phyloP scores from a whole-genome alignment of 92 coral and sea anemone genomes.

The Montipora capitata region DNA sequence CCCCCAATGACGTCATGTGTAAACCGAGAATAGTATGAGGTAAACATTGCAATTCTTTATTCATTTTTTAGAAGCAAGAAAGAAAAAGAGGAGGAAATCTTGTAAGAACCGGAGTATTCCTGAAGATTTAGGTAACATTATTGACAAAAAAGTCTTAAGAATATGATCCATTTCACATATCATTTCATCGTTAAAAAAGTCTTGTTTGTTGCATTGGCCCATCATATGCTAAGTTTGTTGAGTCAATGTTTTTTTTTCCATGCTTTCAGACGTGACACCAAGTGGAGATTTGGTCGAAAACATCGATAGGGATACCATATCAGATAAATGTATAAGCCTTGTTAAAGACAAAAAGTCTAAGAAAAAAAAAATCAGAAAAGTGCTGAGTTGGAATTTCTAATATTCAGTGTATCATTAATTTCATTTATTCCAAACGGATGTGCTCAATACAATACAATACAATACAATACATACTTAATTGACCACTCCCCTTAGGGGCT shows the following conservation, averaged over 20 bases:
- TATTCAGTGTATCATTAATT: not conserved
- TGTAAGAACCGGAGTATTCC: conserved; percentile 70
- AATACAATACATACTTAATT: too few species aligned
- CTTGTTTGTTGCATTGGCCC: not conserved
- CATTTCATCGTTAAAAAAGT: too few species aligned
- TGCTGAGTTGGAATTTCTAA: conserved; percentile 82
- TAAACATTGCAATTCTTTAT: not conserved
- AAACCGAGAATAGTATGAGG: not conserved
- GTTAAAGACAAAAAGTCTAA: conserved; percentile 60
- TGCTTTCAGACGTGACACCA: conserved; percentile 25
- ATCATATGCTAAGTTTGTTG: not conserved
- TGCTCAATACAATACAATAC: too few species aligned
- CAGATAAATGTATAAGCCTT: conserved; percentile 37
- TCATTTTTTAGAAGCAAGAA: conserved; percentile 63
- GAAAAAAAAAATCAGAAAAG: conserved; percentile 83
- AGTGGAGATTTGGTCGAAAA: conserved; percentile 64
- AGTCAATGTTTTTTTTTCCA: not conserved
- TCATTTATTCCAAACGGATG: too few species aligned
- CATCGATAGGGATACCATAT: conserved; percentile 60
- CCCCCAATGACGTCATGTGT: not conserved
- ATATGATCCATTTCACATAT: too few species aligned
- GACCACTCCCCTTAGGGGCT: too few species aligned
- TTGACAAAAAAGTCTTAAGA: not conserved
- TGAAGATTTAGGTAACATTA: conserved; percentile 33
- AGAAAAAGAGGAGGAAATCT: conserved; percentile 67